Conservation (phyloP, 2,797 vertebrate genomes). For the Enteromius trimaculatus region DNA sequence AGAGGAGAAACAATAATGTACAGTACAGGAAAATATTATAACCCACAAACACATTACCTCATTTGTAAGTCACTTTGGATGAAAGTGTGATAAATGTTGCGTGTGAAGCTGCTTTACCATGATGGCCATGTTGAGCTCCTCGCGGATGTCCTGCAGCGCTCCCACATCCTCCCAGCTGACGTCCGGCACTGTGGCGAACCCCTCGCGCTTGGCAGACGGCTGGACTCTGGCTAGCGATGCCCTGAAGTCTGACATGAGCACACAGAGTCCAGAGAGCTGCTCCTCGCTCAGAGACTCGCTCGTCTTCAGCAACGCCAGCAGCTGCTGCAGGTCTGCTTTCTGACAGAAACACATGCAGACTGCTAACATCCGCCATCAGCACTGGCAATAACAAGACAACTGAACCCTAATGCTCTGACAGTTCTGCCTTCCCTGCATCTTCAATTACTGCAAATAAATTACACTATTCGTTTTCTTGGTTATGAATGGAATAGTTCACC, state of each 20-base stretch:
- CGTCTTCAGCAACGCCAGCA: slow-evolving; percentile 82
- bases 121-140: slow-evolving; percentile 97
- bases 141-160: slow-evolving; percentile 90
- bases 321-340: slow-evolving; percentile 82
- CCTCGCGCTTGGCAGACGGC: slow-evolving; percentile 96
- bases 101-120: slow-evolving; percentile 77
- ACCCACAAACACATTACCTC: too few relatives aligned
- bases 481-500: background rate
- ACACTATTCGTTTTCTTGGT: background rate
- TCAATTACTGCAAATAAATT: too few relatives aligned
- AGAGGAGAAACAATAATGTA: too few relatives aligned
- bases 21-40: too few relatives aligned
- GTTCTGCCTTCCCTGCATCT: too few relatives aligned
- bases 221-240: slow-evolving; percentile 85
- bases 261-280: slow-evolving; percentile 82
- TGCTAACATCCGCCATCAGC: background rate
- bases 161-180: slow-evolving; percentile 95
- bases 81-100: too few relatives aligned
- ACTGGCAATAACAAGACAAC: background rate
- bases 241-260: slow-evolving; percentile 90
- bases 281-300: slow-evolving; percentile 79
- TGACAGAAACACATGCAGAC: slow-evolving; percentile 36
- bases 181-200: slow-evolving; percentile 93
- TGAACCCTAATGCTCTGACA: background rate
- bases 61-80: too few relatives aligned